These are phyloP conservation scores for Tromatobia lineatoria DNA, from an alignment of 2,888 invertebrate genomes.

Conservation along the genomic window DNA sequence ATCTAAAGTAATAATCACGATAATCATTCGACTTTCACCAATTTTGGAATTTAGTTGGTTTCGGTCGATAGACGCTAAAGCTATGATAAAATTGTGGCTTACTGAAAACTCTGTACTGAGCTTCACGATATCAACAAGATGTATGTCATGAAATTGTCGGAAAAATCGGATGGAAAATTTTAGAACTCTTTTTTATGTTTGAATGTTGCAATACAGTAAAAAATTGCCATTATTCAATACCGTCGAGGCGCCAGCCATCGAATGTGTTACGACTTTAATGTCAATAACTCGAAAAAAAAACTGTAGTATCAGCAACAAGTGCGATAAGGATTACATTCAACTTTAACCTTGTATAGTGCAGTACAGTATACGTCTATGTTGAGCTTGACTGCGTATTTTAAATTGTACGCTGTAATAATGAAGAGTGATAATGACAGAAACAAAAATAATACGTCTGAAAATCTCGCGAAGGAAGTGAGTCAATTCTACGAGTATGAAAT, in stretches of 20 bases:
- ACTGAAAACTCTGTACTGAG: too few species aligned
- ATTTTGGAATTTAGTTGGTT: too few species aligned
- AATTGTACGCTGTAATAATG: constrained; percentile 9
- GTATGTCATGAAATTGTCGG: too few species aligned
- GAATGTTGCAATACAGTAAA: neutral
- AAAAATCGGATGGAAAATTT: too few species aligned
- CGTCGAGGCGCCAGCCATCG: neutral
- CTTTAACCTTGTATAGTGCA: constrained; percentile 19
- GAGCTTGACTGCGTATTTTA: neutral
- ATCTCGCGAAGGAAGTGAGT: too few species aligned
- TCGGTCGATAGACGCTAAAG: too few species aligned
- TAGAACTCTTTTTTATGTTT: neutral
- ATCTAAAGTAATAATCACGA: too few species aligned
- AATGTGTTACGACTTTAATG: neutral
- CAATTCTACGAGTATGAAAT: too few species aligned
- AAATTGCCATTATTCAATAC: neutral
- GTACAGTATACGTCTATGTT: neutral
- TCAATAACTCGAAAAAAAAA: neutral
- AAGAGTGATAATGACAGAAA: neutral
- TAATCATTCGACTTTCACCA: too few species aligned
- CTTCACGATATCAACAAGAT: too few species aligned
- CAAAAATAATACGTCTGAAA: too few species aligned
- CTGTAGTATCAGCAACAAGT: neutral
- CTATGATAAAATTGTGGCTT: too few species aligned
- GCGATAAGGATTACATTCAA: constrained; percentile 30